Evolutionary conservation across 1,140 invertebrate species (phyloP), one percentile per base, ranked within the genome.

Genomic region (Sycophila sp.): DNA sequence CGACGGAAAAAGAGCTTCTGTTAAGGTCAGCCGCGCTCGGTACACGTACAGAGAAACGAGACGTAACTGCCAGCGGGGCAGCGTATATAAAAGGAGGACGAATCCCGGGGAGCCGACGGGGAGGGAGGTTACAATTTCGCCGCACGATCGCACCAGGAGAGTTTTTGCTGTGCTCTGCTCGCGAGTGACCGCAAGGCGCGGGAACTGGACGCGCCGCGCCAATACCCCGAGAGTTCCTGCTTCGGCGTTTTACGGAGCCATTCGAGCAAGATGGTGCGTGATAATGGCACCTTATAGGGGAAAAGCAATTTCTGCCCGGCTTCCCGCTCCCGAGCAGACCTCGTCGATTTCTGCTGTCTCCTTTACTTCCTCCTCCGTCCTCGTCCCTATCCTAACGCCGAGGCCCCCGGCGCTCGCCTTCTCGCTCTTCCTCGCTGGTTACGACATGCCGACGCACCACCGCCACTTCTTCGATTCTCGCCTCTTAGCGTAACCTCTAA

Each of bases 201-300:
- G 58, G 76, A 71, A 69, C 76, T 73, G 81, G 80, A 82, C 76
- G 75, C 13, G 38, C 2, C 1, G 28, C 26, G 32, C 65, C 66
- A 75, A 75, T 75, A 75, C 66, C 53, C 45, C 38, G 40, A 28
- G 62, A 72, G 73, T 67, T 75, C 66, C 32, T 62, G 70, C 65
- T 53, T 81, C 77, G 78, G 76, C 79, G 75, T 83, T 84, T 83
- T 83, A 81, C 80, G 76, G 76, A 79, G 80, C 81, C 78, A 85
- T 85, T 85, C 74, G 77, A 78, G 76, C 83, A 85, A 83, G 82
- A 84, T 85, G 83, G 82, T 80, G 81, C 82, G 80, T 82, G 81
- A 84, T 84, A 84, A 84, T 84, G 78, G 80, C 62, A 79, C 76
- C 80, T 83, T 83, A 84, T 81, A 80, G 75, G 77, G 78, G 79